phyloP scores from a whole-genome alignment of 92 coral and sea anemone species.

The Parazoanthus darwini region DNA sequence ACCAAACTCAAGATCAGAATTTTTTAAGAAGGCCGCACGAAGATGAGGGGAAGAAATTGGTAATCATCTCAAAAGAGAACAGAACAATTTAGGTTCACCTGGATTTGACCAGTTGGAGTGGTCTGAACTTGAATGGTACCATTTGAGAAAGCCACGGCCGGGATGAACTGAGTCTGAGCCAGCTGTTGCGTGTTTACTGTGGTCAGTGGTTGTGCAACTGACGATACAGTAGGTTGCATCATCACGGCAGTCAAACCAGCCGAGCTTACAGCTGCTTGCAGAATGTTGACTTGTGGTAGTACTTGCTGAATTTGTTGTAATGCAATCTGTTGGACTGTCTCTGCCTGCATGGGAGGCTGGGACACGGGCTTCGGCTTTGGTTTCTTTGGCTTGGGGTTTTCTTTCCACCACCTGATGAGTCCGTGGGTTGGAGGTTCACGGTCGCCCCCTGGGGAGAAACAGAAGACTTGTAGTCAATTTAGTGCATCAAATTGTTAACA shows the following conservation, averaged over 20 bases:
- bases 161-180: conserved; percentile 77
- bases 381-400: conserved; percentile 96
- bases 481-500: too few species aligned
- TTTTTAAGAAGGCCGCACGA: too few species aligned
- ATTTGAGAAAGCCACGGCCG: conserved; percentile 75
- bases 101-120: conserved; percentile 25
- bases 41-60: not conserved
- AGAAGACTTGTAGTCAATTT: not conserved
- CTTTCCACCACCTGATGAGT: conserved; percentile 98
- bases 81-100: not conserved
- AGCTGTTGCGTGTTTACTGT: conserved; percentile 71
- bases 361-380: conserved; percentile 82
- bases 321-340: conserved; percentile 86
- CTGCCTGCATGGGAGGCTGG: conserved; percentile 67
- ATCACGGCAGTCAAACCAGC: conserved; percentile 89
- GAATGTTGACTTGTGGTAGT: conserved; percentile 82
- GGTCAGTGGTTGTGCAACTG: conserved; percentile 68
- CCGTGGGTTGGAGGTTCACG: conserved; percentile 99
- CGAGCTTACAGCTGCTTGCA: conserved; percentile 90
- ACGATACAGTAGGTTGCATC: conserved; percentile 78
- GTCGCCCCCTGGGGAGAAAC: conserved; percentile 78
- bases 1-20: too few species aligned
- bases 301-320: conserved; percentile 85
- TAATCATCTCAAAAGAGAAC: not conserved
- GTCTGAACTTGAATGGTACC: conserved; percentile 84